Evolutionary conservation across 2,797 vertebrate species (phyloP), one percentile per base, ranked within the genome.

Genomic region (Graptemys geographica): DNA sequence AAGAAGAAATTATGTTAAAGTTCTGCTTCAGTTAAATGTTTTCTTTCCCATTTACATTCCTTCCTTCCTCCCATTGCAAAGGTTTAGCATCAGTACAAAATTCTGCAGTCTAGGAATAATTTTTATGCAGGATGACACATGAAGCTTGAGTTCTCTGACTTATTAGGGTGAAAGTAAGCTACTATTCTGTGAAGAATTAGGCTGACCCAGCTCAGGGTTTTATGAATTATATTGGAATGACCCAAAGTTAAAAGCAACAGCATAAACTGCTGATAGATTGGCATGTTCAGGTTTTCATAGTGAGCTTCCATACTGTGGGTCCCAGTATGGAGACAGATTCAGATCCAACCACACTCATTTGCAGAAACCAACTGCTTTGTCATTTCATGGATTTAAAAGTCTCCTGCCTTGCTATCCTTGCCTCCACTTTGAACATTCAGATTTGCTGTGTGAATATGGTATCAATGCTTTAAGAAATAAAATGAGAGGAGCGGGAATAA

Each of bases 181-280:
- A 86, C n/a, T 62, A 16, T 49, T 65, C 21, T 88, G 41, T 86
- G 69, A 95, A 94, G 87, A 93, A 91, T 89, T 65, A 94, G 53
- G 18, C 23, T 90, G 79, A 86, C 15, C 44, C 85, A 84, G 41
- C 56, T 91, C 44, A 41, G 11, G 89, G 51, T 47, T 87, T 94
- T 62, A 78, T 87, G 90, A 92, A 55, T 81, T 74, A 83, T 1
- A 1, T 56, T 86, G 89, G 25, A 93, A 87, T 19, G 52, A 79
- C 84, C 53, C 53, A 94, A 79, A 93, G 82, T 51, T 91, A 86
- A 91, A 96, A 94, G 81, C 81, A 95, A 96, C 83, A 95, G 93
- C 0, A 0, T 78, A 90, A 94, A 96, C 85, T 95, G 74, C 92
- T 93, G 90, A 96, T 92, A 88, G 88, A 95, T 88, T 91, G 57